phyloP scores from a whole-genome alignment of 1,140 invertebrate species.

The Pseudomyrmex gracilis region DNA sequence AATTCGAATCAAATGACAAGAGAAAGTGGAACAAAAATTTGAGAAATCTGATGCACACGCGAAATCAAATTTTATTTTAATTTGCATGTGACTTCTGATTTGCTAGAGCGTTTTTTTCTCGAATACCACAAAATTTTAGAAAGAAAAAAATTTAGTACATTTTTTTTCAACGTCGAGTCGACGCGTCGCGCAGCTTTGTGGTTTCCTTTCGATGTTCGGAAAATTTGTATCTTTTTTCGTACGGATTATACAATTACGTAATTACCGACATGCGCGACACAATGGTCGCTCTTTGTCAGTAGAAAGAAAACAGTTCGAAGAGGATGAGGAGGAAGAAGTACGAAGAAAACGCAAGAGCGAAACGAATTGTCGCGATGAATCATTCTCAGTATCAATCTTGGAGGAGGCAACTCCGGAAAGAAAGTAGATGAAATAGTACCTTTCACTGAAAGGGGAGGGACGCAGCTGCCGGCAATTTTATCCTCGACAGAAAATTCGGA shows the following conservation, averaged over 20 bases:
- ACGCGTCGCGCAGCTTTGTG: too few relatives aligned
- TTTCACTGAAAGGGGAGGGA: neutral
- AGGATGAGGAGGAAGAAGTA: slow-evolving; percentile 24
- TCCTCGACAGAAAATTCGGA: slow-evolving; percentile 36
- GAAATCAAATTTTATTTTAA: neutral
- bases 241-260: neutral
- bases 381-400: slow-evolving; percentile 65
- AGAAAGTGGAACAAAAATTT: slow-evolving; percentile 18
- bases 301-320: slow-evolving; percentile 3
- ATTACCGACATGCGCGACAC: neutral
- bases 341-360: slow-evolving; percentile 24
- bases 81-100: slow-evolving; percentile 20
- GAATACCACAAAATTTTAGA: neutral
- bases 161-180: neutral
- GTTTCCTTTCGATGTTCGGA: too few relatives aligned
- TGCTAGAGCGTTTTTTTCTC: neutral
- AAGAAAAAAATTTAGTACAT: too few relatives aligned
- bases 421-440: slow-evolving; percentile 58
- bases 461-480: slow-evolving; percentile 39
- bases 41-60: slow-evolving; percentile 6
- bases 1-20: neutral
- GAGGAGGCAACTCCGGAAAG: slow-evolving; percentile 29
- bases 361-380: slow-evolving; percentile 64
- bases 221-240: neutral
- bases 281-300: neutral